phyloP scores from a whole-genome alignment of 92 coral and sea anemone genomes.

The Nematostella vectensis region DNA sequence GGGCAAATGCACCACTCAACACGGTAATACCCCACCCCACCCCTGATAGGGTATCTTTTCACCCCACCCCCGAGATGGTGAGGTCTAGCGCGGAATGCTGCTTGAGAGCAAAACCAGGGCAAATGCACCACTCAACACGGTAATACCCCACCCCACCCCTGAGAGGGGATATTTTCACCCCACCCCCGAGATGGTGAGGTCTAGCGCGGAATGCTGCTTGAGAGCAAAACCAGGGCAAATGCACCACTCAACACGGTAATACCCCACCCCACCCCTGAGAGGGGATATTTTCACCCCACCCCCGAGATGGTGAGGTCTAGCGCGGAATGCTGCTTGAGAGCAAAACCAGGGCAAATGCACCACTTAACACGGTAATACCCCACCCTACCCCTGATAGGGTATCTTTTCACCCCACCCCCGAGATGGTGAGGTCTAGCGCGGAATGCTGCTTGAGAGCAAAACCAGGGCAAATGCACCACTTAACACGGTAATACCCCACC shows the following conservation, averaged over 20 bases:
- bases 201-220: conserved; percentile 81
- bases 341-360: conserved; percentile 4
- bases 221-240: conserved; percentile 20
- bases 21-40: conserved; percentile 1
- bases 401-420: conserved; percentile 39
- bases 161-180: conserved; percentile 44
- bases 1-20: not conserved
- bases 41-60: conserved; percentile 24
- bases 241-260: not conserved
- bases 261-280: conserved; percentile 4
- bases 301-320: conserved; percentile 58
- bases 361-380: conserved; percentile 1
- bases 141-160: not conserved
- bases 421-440: conserved; percentile 68
- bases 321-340: conserved; percentile 82
- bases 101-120: conserved; percentile 33
- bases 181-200: conserved; percentile 50
- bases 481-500: not conserved
- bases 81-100: conserved; percentile 78
- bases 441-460: conserved; percentile 69
- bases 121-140: not conserved
- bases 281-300: conserved; percentile 42
- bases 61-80: conserved; percentile 63
- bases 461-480: not conserved
- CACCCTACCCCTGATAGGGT: conserved; percentile 14